Percentiles rank a stretch among this genome's conserved stretches.
Conservation (phyloP, 2,888 invertebrate species). For the Lochmaea crataegi region DNA sequence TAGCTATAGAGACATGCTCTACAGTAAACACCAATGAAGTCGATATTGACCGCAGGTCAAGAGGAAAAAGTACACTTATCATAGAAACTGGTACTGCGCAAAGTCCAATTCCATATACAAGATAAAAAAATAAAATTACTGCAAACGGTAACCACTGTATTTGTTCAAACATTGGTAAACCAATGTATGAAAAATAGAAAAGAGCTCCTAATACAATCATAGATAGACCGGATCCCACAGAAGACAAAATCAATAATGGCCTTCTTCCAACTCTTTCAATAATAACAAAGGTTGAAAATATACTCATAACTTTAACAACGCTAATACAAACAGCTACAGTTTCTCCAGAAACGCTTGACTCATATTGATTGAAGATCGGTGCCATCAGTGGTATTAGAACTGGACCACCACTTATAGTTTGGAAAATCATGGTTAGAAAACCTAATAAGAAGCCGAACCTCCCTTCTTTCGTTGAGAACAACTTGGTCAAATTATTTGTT, state of each 20-base stretch:
- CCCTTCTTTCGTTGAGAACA: constrained; percentile 7
- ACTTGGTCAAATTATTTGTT: not conserved
- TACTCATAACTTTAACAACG: not conserved
- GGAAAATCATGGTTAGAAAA: constrained; percentile 4
- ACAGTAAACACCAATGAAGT: not conserved
- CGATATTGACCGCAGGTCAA: not conserved
- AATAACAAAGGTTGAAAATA: not conserved
- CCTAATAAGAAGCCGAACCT: constrained; percentile 17
- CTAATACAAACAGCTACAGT: constrained; percentile 20
- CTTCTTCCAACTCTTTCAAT: constrained; percentile 19
- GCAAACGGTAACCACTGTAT: constrained; percentile 8
- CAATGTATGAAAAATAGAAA: not conserved
- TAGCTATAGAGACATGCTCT: not conserved
- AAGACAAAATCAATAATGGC: constrained; percentile 7
- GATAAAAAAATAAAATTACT: not conserved
- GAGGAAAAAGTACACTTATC: not conserved
- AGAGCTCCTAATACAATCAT: constrained; percentile 2
- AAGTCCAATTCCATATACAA: constrained; percentile 12
- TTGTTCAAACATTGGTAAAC: not conserved
- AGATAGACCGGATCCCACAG: not conserved
- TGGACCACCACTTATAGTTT: constrained; percentile 9
- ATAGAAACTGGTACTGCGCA: constrained; percentile 4
- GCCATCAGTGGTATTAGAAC: constrained; percentile 23
- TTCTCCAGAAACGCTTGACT: constrained; percentile 19
- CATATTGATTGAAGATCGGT: constrained; percentile 18